A percentile compares a stretch with the other conserved stretches of the same genome.
phyloP scores from a whole-genome alignment of 2,113 vertebrate species.

The Zonotrichia leucophrys region DNA sequence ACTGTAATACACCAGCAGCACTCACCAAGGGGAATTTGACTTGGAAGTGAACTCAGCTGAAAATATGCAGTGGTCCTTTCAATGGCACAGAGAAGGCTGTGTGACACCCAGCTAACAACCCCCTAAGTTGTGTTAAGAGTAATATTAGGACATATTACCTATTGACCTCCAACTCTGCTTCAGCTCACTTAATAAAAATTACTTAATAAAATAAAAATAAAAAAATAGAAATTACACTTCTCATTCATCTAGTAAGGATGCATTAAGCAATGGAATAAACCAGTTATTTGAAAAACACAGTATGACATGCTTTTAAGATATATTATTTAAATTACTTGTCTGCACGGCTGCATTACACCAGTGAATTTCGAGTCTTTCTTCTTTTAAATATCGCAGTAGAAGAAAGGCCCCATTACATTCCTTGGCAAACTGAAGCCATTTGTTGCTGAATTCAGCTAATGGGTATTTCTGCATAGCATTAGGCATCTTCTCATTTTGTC shows the following conservation, averaged over 20 bases:
- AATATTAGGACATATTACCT: background rate
- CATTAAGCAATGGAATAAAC: background rate
- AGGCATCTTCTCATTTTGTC: background rate
- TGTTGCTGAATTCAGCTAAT: slow-evolving; percentile 6
- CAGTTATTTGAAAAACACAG: slow-evolving; percentile 5
- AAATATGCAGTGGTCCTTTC: background rate
- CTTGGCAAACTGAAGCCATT: slow-evolving; percentile 3
- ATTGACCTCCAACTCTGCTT: background rate
- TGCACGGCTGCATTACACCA: background rate
- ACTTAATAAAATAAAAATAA: too few species aligned
- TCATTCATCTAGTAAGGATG: background rate
- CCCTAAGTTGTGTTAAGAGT: background rate
- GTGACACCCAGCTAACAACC: background rate
- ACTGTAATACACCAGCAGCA: background rate
- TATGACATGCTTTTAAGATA: background rate
- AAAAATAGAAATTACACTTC: too few species aligned
- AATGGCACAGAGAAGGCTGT: background rate
- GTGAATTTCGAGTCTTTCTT: background rate
- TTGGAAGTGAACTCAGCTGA: background rate
- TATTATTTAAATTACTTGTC: background rate
- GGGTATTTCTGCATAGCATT: background rate
- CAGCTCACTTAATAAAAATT: background rate
- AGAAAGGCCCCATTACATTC: background rate
- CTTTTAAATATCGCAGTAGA: background rate
- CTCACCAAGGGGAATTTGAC: background rate